Base-by-base conservation (phyloP, 2,888 invertebrate genomes). In the Anoncus sp. region DNA sequence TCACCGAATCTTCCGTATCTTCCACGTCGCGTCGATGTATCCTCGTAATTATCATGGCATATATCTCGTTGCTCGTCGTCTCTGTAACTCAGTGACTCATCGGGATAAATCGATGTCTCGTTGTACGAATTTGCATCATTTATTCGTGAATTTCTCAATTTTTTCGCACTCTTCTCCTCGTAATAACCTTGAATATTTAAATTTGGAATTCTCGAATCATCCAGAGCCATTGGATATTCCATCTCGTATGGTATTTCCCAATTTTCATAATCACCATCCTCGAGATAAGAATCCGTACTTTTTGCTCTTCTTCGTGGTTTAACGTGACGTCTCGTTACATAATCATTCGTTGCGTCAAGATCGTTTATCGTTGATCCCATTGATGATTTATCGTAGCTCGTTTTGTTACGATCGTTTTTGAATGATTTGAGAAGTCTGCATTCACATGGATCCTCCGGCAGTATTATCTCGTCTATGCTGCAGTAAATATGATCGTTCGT, bases 401-500 rank as follows among this genome's bases (percentile, higher is more conserved):
- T 20, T 62, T 70, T 31, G 31, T 53, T 40, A 27, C 63, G 70
- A 22, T n/a, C 49, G 38, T 27, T 45, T n/a, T n/a, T n/a, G n/a
- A n/a, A n/a, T 10, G 6, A 10, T 10, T 38, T 38, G 6, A 18
- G 57, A 6, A 63, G 40, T 22, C 71, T 31, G 35, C 75, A 71
- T 22, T 71, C 74, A 75, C 72, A 78, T 0, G 74, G 45, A 72
- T 84, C 82, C 31, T 84, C 81, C 24, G 87, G 86, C 14, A 87
- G 83, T 53, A 87, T 78, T 81, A 93, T 93, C 82, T 94, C 94
- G 84, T 95, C 95, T 89, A 94, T 94, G 88, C 93, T 94, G 88
- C 91, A 90, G 77, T 91, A 91, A 43, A 90, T 84, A 74, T 89
- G 90, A 63, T 91, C 89, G 69, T 84, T 85, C 0, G 82, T 71